These are phyloP conservation scores for Limanda limanda DNA, from an alignment of 2,113 vertebrate species.

Conservation along the genomic window DNA sequence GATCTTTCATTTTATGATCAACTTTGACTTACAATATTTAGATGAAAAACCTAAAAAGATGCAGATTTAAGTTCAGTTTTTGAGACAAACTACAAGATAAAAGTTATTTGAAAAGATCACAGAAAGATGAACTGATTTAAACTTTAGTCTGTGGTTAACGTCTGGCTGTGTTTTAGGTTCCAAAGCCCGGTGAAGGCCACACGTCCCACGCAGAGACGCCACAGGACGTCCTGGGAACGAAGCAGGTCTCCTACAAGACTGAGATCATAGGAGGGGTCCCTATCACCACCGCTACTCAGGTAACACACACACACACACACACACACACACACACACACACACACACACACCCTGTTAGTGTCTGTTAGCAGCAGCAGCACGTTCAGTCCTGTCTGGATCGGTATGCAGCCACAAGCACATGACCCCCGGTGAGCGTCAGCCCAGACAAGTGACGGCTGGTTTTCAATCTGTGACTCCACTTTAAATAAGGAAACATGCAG, in stretches of 20 bases:
- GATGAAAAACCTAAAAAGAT: no score
- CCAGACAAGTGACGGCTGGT: constrained; percentile 24
- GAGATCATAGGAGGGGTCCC: constrained; percentile 97
- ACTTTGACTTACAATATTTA: no score
- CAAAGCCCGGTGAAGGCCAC: constrained; percentile 87
- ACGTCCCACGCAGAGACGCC: constrained; percentile 82
- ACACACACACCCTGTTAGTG: background rate
- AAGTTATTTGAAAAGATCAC: no score
- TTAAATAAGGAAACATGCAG: no score
- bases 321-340: no score
- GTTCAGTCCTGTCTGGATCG: constrained; percentile 51
- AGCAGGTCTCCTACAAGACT: constrained; percentile 93
- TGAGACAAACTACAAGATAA: no score
- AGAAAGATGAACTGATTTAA: no score
- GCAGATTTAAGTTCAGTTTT: no score
- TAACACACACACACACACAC: constrained; percentile 50
- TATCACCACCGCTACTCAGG: constrained; percentile 95
- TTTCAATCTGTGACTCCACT: background rate
- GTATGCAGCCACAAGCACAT: constrained; percentile 28
- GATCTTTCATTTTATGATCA: no score
- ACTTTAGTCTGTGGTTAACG: background rate
- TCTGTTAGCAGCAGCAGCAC: constrained; percentile 1
- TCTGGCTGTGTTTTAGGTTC: constrained; percentile 84
- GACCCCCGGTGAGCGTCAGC: background rate
- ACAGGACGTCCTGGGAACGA: constrained; percentile 85